Percentiles rank a stretch among this genome's conserved stretches.
These are phyloP conservation scores for Linurgus olivaceus DNA, from an alignment of 2,797 vertebrate species.

Conservation along the genomic window DNA sequence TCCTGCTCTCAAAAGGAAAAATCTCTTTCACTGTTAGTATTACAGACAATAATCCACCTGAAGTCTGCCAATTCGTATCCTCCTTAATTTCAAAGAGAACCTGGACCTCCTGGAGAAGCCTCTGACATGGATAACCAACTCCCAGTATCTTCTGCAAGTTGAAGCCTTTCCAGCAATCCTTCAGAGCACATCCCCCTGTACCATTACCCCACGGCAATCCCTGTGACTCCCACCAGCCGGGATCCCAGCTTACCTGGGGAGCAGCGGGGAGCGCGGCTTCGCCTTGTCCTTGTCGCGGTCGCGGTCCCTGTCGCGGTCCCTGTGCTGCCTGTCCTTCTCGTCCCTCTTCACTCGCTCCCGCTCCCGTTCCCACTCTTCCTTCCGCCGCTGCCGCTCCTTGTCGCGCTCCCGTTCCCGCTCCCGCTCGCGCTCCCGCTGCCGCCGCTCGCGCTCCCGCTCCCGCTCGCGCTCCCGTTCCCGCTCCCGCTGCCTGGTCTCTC, in stretches of 20 bases:
- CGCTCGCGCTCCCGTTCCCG: constrained; percentile 72
- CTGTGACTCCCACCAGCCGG: no score
- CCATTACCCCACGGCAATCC: rapidly evolving
- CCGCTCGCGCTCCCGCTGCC: constrained; percentile 81
- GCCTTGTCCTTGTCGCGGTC: constrained; percentile 85
- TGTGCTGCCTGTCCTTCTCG: constrained; percentile 88
- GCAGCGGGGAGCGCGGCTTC: constrained; percentile 87
- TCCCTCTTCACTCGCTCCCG: constrained; percentile 78
- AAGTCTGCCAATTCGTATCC: background rate
- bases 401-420: constrained; percentile 88
- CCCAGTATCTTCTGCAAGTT: background rate
- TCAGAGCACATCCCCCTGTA: no score
- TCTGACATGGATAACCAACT: background rate
- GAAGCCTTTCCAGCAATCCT: no score
- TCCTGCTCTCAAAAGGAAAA: background rate
- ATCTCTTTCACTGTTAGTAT: background rate
- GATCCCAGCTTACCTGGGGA: constrained; percentile 80
- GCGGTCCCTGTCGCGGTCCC: constrained; percentile 73
- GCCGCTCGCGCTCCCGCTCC: constrained; percentile 80
- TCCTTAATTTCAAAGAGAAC: background rate
- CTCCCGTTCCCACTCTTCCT: constrained; percentile 86
- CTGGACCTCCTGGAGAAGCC: background rate
- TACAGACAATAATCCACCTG: background rate
- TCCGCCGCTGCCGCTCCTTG: constrained; percentile 88
- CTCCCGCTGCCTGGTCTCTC: constrained; percentile 68